These are phyloP conservation scores for Crocidura indochinensis DNA, from an alignment of 2,797 vertebrate genomes.

Conservation along the genomic window DNA sequence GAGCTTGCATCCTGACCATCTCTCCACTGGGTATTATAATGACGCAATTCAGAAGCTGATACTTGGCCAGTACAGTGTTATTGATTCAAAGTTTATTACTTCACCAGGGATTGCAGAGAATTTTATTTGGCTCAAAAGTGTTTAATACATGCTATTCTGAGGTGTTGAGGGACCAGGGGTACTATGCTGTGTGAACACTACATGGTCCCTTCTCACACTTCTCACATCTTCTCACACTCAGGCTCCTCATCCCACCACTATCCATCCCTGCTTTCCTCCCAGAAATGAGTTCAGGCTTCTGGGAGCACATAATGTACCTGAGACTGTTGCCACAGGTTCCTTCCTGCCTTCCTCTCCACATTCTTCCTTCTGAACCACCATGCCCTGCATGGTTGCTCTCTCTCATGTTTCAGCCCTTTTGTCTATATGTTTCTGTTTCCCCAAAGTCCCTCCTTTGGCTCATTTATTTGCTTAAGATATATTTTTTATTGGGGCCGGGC, in stretches of 20 bases:
- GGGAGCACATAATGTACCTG: background rate
- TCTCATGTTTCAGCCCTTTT: background rate
- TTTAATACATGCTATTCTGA: slow-evolving; percentile 63
- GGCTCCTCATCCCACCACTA: background rate
- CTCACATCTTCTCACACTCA: background rate
- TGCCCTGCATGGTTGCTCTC: background rate
- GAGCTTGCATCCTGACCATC: background rate
- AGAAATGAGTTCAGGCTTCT: slow-evolving; percentile 41
- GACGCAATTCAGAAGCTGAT: slow-evolving; percentile 29
- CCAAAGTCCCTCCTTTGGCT: background rate
- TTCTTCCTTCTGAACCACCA: slow-evolving; percentile 13
- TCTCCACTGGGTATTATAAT: slow-evolving; percentile 43
- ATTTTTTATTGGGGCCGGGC: background rate
- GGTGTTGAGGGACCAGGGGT: background rate
- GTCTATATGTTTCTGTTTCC: background rate
- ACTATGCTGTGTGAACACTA: background rate
- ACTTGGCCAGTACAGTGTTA: background rate
- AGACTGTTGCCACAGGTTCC: background rate
- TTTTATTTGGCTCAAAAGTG: slow-evolving; percentile 62
- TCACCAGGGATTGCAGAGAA: slow-evolving; percentile 55
- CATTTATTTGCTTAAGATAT: background rate
- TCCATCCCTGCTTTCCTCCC: slow-evolving; percentile 38
- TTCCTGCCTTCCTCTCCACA: background rate
- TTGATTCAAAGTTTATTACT: slow-evolving; percentile 66
- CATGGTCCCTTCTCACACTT: too few relatives aligned